phyloP scores from a whole-genome alignment of 2,888 invertebrate species.

The Automeris io region DNA sequence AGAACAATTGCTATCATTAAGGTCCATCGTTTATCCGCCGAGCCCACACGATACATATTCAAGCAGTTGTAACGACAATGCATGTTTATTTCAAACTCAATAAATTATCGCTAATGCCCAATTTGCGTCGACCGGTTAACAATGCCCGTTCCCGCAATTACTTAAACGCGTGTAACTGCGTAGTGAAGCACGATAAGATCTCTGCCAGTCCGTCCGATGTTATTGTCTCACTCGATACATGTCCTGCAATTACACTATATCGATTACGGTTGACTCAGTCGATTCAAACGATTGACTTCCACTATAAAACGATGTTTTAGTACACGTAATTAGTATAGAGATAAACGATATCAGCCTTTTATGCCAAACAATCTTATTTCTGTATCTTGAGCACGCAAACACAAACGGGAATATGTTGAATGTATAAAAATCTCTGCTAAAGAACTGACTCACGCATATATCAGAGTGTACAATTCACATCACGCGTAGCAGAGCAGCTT shows the following conservation, averaged over 20 bases:
- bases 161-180: conserved; percentile 74
- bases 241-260: conserved; percentile 68
- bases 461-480: conserved; percentile 39
- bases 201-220: conserved; percentile 44
- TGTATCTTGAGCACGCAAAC: conserved; percentile 33
- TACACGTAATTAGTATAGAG: conserved; percentile 57
- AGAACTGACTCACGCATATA: conserved; percentile 35
- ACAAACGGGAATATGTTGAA: conserved; percentile 29
- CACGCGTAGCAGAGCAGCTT: conserved; percentile 50
- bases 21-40: conserved; percentile 46
- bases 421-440: conserved; percentile 28
- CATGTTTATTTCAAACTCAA: conserved; percentile 68
- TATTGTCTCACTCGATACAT: conserved; percentile 70
- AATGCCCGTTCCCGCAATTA: conserved; percentile 76
- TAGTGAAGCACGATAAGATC: conserved; percentile 64
- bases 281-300: conserved; percentile 58
- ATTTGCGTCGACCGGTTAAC: conserved; percentile 73
- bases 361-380: conserved; percentile 29
- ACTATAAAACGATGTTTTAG: conserved; percentile 65
- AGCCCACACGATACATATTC: conserved; percentile 69
- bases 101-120: conserved; percentile 76
- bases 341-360: conserved; percentile 44
- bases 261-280: conserved; percentile 69
- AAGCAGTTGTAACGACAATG: conserved; percentile 65
- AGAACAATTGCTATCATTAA: conserved; percentile 74